Evolutionary conservation across 1,140 invertebrate species (phyloP), one percentile per base, ranked within the genome.

Genomic region (Lamellibrachia luymesi): DNA sequence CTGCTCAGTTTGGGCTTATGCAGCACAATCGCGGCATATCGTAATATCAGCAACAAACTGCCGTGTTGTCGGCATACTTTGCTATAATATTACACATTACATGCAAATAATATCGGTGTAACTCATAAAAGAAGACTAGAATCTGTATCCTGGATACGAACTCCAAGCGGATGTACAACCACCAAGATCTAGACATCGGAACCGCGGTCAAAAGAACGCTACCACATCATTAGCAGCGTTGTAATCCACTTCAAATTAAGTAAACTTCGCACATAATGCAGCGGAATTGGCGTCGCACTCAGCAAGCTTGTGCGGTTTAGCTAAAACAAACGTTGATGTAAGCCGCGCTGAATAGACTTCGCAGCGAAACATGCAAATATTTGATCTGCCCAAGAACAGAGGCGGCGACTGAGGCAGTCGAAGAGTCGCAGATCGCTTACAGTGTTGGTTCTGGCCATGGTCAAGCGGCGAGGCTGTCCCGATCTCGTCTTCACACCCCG

Each of bases 191-290:
- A 80, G 64, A 80, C 64, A 80, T 80, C 64, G 64, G 13, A 80
- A 80, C 7, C 64, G 64, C 17, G 13, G 64, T 80, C 64, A 80
- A 80, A 80, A 80, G 64, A 17, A 17, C 64, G 64, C 64, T 22
- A 80, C 64, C 64, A 80, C 64, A 80, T 80, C 64, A 8, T 17
- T 22, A 80, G 2, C 64, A 80, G 64, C 64, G 2, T 80, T 80
- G 64, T 80, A 80, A 80, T 80, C 64, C 64, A 80, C 64, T 80
- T 80, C 64, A 80, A 80, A 80, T 80, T 80, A 80, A 80, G 64
- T 80, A 80, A 80, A 80, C 64, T 80, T 80, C 64, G 64, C 64
- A 80, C 64, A 80, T 80, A 80, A 80, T 80, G 64, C 64, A 80
- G 64, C 64, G 64, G 64, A 80, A 80, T 80, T 80, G 64, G 64